phyloP scores from a whole-genome alignment of 1,140 invertebrate species.

The Whitmania pigra region DNA sequence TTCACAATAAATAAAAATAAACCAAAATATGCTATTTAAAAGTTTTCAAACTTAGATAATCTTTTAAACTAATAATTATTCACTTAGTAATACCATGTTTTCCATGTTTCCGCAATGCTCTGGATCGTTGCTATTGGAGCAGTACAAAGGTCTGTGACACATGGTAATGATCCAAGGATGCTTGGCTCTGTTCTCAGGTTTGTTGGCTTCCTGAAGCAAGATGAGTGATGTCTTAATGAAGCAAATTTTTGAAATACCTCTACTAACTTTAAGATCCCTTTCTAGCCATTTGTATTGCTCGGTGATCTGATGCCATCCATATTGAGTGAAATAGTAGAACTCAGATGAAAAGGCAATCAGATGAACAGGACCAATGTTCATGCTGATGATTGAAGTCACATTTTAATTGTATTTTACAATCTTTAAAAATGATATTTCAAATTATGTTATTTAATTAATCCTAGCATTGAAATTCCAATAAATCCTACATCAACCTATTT shows the following conservation, averaged over 20 bases:
- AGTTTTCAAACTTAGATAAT: too few species aligned
- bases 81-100: slow-evolving; percentile 20
- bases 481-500: background rate
- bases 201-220: slow-evolving; percentile 32
- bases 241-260: too few species aligned
- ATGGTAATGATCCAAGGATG: slow-evolving; percentile 40
- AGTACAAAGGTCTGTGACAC: slow-evolving; percentile 39
- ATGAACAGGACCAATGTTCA: slow-evolving; percentile 75
- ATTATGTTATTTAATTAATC: too few species aligned
- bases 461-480: background rate
- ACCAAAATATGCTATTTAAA: too few species aligned
- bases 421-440: too few species aligned
- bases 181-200: slow-evolving; percentile 32
- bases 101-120: slow-evolving; percentile 24
- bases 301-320: slow-evolving; percentile 65
- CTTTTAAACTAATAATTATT: too few species aligned
- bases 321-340: slow-evolving; percentile 76
- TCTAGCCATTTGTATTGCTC: slow-evolving; percentile 58
- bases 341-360: slow-evolving; percentile 70
- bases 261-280: slow-evolving; percentile 33
- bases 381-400: slow-evolving; percentile 33
- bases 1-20: background rate
- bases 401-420: background rate
- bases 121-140: slow-evolving; percentile 35
- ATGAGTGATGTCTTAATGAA: background rate